These are phyloP conservation scores for Caenorhabditis sp. DNA, from an alignment of 2,888 invertebrate species.

Conservation along the genomic window DNA sequence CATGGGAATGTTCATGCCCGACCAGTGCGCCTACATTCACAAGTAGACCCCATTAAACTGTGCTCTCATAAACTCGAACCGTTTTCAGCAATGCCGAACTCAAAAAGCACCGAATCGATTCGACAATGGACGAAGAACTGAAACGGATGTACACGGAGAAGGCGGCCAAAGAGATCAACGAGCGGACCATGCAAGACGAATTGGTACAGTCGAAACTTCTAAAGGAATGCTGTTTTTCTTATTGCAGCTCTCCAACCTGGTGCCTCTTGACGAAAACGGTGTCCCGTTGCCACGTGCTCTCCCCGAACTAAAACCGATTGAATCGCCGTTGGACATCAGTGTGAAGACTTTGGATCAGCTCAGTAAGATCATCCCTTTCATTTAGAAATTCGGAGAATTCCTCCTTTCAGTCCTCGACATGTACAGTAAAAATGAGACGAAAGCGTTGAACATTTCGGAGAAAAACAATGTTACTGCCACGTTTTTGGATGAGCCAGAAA, in stretches of 20 bases:
- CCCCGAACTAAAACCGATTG: constrained; percentile 10
- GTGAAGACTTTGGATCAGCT: constrained; percentile 48
- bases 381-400: neutral
- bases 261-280: constrained; percentile 54
- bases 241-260: constrained; percentile 27
- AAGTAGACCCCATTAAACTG: no score
- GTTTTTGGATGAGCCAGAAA: neutral
- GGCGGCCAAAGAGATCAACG: constrained; percentile 45
- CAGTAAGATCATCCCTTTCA: constrained; percentile 28
- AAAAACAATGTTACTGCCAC: constrained; percentile 13
- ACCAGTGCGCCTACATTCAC: constrained; percentile 61
- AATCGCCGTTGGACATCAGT: constrained; percentile 48
- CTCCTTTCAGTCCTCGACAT: constrained; percentile 41
- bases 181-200: constrained; percentile 39
- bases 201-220: neutral
- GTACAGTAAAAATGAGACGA: constrained; percentile 39
- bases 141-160: constrained; percentile 64
- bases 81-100: constrained; percentile 55
- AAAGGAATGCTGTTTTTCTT: neutral
- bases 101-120: constrained; percentile 60
- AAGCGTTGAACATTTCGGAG: neutral
- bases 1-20: constrained; percentile 61
- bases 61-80: no score
- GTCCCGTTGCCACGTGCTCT: constrained; percentile 52
- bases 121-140: constrained; percentile 61